A percentile compares a stretch with the other conserved stretches of the same genome.
These are phyloP conservation scores for Hofmannophila pseudospretella DNA, from an alignment of 2,888 invertebrate species.

Conservation along the genomic window DNA sequence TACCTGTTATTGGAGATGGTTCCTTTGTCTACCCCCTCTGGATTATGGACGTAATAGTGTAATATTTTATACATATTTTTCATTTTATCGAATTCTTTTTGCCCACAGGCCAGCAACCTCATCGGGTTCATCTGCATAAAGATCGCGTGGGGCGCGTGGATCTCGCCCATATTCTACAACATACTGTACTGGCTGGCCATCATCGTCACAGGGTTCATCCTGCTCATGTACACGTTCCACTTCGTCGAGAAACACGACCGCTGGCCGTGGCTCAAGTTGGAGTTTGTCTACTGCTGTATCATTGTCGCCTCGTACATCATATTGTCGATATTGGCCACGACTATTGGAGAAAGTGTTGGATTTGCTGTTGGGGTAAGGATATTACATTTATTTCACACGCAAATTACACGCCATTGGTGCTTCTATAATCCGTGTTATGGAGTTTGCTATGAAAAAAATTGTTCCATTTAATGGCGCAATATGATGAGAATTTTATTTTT, in stretches of 20 bases:
- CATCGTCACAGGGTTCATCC: slow-evolving; percentile 84
- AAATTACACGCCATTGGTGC: too few species aligned
- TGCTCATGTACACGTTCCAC: slow-evolving; percentile 88
- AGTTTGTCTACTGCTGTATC: slow-evolving; percentile 83
- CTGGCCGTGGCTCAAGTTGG: slow-evolving; percentile 90
- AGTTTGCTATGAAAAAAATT: too few species aligned
- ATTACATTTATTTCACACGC: too few species aligned
- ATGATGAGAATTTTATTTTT: too few species aligned
- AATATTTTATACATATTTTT: background rate
- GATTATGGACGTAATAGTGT: too few species aligned
- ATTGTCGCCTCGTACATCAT: slow-evolving; percentile 86
- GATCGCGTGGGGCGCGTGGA: slow-evolving; percentile 72
- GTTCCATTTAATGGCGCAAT: too few species aligned
- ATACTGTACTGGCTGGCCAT: slow-evolving; percentile 88
- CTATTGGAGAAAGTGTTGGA: slow-evolving; percentile 76
- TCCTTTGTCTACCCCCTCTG: too few species aligned
- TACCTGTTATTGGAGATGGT: too few species aligned
- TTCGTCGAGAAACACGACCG: slow-evolving; percentile 88
- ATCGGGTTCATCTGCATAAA: slow-evolving; percentile 90
- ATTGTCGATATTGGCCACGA: slow-evolving; percentile 84
- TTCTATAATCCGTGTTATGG: too few species aligned
- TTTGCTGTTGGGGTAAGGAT: slow-evolving; percentile 87
- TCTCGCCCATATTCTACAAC: slow-evolving; percentile 86
- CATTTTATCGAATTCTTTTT: background rate
- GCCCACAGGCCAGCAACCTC: slow-evolving; percentile 80